Evolutionary conservation across 2,113 vertebrate genomes (phyloP).

Genomic region (Eolophus roseicapilla): DNA sequence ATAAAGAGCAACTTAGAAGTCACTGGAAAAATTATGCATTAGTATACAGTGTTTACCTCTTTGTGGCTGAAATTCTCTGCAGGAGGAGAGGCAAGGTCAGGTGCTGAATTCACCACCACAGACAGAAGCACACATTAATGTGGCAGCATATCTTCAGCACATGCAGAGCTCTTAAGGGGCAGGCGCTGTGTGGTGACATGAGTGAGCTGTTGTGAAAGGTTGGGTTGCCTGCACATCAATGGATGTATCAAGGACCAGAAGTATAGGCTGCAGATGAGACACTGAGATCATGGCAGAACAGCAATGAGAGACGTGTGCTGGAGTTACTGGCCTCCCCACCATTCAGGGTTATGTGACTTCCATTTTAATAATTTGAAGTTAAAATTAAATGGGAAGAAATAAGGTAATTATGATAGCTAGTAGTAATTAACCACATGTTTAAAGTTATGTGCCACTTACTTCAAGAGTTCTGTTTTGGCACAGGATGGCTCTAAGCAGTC

Average conservation of each 20-base stretch:
- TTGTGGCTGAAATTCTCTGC: neutral
- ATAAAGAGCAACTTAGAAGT: neutral
- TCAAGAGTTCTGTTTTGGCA: neutral
- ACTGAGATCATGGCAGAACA: neutral
- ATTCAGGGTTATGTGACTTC: neutral
- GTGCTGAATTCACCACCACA: rapidly evolving
- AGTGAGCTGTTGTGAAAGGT: neutral
- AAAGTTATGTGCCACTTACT: neutral
- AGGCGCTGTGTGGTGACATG: rapidly evolving
- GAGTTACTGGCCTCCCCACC: neutral
- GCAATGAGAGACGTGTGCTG: neutral
- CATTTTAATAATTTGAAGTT: neutral
- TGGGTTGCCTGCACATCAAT: rapidly evolving
- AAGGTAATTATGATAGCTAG: neutral
- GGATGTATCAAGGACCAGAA: neutral
- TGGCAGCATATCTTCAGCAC: rapidly evolving
- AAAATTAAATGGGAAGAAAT: neutral
- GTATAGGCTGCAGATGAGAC: rapidly evolving
- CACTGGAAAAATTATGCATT: neutral
- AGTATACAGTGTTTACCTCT: neutral
- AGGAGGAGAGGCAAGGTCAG: neutral
- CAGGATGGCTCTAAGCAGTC: neutral
- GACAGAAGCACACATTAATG: neutral
- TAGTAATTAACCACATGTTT: neutral
- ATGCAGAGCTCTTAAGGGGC: rapidly evolving